A percentile compares a stretch with the other conserved stretches of the same genome.
Conservation (phyloP, 1,140 invertebrate species). For the Nasonia vitripennis region DNA sequence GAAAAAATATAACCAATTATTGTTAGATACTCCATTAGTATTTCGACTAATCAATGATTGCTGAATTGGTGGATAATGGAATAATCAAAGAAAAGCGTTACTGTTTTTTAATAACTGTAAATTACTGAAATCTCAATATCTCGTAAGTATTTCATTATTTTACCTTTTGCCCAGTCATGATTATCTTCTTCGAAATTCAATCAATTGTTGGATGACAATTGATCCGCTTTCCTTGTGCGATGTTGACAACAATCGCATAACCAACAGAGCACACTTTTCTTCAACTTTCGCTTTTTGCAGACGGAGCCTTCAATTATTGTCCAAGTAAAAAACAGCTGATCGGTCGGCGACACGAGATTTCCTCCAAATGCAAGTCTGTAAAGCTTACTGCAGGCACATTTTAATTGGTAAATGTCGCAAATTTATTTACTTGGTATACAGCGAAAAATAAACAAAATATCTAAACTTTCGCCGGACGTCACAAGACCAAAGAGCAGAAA, state of each 20-base stretch:
- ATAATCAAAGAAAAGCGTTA: not conserved
- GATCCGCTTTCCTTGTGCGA: not conserved
- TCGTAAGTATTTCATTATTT: not conserved
- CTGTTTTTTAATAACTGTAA: not conserved
- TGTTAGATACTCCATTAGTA: not conserved
- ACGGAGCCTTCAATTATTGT: not conserved
- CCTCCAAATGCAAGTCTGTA: not conserved
- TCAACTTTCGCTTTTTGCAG: not conserved
- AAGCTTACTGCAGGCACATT: not conserved
- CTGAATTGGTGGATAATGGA: not conserved
- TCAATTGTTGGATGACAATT: not conserved
- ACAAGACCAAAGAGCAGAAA: not conserved
- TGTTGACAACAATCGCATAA: constrained; percentile 34
- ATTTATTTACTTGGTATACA: not conserved
- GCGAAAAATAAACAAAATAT: not conserved
- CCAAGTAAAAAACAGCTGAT: too few relatives aligned
- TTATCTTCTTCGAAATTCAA: constrained; percentile 6
- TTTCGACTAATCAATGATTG: not conserved
- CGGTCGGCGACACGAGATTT: too few relatives aligned
- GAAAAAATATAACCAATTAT: constrained; percentile 46
- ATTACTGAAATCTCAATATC: not conserved
- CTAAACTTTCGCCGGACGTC: not conserved
- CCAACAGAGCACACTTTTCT: not conserved
- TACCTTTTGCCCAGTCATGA: constrained; percentile 40
- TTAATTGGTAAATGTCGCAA: not conserved